phyloP scores from a whole-genome alignment of 2,113 vertebrate genomes.

The Pteropus alecto region DNA sequence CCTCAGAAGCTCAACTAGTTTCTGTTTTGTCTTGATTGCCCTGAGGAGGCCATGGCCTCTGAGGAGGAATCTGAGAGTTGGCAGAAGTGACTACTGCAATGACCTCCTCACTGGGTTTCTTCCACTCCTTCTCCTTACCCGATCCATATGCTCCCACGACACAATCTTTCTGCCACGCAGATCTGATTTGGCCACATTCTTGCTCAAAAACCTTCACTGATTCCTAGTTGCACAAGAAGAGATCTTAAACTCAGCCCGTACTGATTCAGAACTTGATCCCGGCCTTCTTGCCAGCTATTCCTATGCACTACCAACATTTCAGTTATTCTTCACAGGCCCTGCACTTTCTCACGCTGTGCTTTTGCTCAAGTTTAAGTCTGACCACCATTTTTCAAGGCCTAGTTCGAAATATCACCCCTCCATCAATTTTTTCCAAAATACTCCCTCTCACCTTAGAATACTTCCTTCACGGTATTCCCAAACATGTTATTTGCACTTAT shows the following conservation, averaged over 20 bases:
- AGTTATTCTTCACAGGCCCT: neutral
- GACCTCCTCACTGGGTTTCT: neutral
- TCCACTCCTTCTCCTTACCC: neutral
- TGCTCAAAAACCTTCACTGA: neutral
- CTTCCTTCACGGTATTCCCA: neutral
- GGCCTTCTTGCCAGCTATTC: neutral
- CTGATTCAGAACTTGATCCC: neutral
- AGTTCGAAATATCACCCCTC: neutral
- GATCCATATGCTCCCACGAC: neutral
- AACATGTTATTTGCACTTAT: neutral
- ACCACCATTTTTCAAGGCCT: neutral
- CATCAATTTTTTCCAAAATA: neutral
- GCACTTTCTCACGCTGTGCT: neutral
- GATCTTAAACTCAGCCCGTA: neutral
- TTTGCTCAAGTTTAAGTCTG: neutral
- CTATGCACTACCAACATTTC: neutral
- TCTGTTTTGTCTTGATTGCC: neutral
- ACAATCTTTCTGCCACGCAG: neutral
- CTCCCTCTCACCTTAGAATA: neutral
- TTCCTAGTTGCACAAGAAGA: neutral
- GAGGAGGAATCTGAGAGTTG: too few relatives aligned
- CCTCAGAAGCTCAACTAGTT: neutral
- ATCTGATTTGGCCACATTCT: neutral
- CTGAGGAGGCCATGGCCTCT: neutral
- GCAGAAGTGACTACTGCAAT: neutral